A percentile compares a stretch with the other conserved stretches of the same genome.
These are phyloP conservation scores for Malurus melanocephalus DNA, from an alignment of 2,113 vertebrate genomes.

Conservation along the genomic window DNA sequence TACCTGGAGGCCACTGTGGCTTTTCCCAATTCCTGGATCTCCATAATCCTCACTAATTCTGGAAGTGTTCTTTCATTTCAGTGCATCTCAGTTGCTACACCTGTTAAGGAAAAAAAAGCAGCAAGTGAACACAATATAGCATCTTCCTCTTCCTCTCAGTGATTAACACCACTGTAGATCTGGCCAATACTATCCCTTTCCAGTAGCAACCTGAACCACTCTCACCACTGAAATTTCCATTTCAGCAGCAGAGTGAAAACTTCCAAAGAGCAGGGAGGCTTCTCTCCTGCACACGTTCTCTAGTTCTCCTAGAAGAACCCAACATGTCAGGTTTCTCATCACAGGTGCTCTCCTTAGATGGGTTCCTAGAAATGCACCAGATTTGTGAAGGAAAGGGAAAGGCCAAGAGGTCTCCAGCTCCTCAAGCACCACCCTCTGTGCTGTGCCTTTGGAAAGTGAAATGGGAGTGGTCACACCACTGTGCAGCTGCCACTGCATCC, in stretches of 20 bases:
- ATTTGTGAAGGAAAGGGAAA: not conserved
- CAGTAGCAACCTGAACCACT: not conserved
- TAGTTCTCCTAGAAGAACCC: not conserved
- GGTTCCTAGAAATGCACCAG: not conserved
- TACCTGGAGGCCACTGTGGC: not conserved
- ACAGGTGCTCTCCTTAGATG: not conserved
- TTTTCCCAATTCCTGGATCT: not conserved
- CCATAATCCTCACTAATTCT: not conserved
- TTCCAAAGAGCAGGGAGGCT: not conserved
- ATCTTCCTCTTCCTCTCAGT: not conserved
- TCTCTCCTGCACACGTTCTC: not conserved
- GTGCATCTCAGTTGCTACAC: not conserved
- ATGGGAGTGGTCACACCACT: not conserved
- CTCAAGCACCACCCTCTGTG: accelerated
- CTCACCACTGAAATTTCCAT: not conserved
- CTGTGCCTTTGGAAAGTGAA: not conserved
- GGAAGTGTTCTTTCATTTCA: not conserved
- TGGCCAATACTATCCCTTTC: not conserved
- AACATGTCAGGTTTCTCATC: not conserved
- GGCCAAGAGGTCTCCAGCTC: not conserved
- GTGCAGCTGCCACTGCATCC: not conserved
- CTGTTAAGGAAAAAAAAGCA: not conserved
- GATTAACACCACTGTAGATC: accelerated
- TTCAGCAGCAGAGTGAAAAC: not conserved
- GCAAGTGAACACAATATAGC: not conserved